Evolutionary conservation across 2,888 invertebrate species (phyloP).

Genomic region (Osedax fenrisi): DNA sequence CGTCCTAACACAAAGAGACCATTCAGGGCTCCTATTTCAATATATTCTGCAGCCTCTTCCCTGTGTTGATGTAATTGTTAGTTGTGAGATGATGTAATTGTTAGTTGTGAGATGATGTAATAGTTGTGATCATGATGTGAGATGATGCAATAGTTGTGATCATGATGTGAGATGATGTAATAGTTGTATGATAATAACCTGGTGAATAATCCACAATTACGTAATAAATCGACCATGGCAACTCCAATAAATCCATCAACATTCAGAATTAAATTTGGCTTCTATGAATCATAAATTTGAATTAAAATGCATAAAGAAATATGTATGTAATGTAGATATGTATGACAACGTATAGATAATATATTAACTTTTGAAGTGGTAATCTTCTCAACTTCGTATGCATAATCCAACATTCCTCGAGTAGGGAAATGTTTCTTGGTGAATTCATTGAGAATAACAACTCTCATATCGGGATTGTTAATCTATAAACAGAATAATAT

Average conservation of each 20-base stretch:
- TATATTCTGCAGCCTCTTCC: constrained; percentile 92
- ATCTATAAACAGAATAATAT: constrained; percentile 53
- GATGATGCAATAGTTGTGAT: background rate
- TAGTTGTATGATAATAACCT: no score
- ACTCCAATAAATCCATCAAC: constrained; percentile 97
- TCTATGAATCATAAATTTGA: constrained; percentile 52
- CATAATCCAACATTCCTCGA: constrained; percentile 84
- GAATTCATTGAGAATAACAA: constrained; percentile 88
- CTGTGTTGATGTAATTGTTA: constrained; percentile 46
- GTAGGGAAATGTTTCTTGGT: constrained; percentile 83
- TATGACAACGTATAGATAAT: no score
- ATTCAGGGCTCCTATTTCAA: constrained; percentile 92
- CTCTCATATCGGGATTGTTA: constrained; percentile 96
- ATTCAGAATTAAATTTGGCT: constrained; percentile 97
- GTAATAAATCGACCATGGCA: constrained; percentile 86
- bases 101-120: background rate
- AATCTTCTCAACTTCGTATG: constrained; percentile 92
- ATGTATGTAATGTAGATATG: no score
- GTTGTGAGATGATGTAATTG: background rate
- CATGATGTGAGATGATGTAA: no score
- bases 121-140: background rate
- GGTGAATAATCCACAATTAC: constrained; percentile 85
- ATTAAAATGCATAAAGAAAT: background rate
- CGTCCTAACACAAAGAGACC: constrained; percentile 93
- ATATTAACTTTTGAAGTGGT: constrained; percentile 83